Evolutionary conservation across 2,113 vertebrate species (phyloP).

Genomic region (Mustelus asterias): DNA sequence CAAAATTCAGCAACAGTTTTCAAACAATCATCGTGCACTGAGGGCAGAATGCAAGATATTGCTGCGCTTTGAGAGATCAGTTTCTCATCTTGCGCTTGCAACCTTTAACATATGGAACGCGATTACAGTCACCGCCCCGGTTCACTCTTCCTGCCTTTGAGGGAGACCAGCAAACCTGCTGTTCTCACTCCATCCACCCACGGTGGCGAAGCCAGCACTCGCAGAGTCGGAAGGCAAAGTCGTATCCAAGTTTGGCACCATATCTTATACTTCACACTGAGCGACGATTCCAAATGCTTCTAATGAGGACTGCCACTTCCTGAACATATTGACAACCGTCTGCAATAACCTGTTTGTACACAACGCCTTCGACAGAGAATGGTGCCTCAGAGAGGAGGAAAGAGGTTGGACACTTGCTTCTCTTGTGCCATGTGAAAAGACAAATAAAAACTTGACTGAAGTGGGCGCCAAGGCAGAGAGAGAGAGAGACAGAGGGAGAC

Average conservation of each 20-base stretch:
- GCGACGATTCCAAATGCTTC: neutral
- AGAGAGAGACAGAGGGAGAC: neutral
- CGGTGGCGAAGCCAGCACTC: neutral
- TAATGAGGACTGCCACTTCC: neutral
- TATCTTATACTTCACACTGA: neutral
- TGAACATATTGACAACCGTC: neutral
- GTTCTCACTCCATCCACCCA: neutral
- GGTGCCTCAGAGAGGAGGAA: neutral
- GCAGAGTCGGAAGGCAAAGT: neutral
- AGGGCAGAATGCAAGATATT: neutral
- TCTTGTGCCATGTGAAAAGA: neutral
- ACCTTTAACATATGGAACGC: neutral
- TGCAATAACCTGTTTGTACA: neutral
- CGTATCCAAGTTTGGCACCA: neutral
- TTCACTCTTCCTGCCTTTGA: neutral
- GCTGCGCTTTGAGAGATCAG: neutral
- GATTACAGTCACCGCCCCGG: neutral
- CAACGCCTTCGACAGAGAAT: neutral
- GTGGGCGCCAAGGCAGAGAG: neutral
- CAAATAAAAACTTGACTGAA: neutral
- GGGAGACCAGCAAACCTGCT: neutral
- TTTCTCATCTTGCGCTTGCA: neutral
- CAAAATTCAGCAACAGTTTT: neutral
- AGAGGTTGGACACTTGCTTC: neutral
- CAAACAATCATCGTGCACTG: neutral